These are phyloP conservation scores for Smutsia temminckii DNA, from an alignment of 2,797 vertebrate species.

Conservation along the genomic window DNA sequence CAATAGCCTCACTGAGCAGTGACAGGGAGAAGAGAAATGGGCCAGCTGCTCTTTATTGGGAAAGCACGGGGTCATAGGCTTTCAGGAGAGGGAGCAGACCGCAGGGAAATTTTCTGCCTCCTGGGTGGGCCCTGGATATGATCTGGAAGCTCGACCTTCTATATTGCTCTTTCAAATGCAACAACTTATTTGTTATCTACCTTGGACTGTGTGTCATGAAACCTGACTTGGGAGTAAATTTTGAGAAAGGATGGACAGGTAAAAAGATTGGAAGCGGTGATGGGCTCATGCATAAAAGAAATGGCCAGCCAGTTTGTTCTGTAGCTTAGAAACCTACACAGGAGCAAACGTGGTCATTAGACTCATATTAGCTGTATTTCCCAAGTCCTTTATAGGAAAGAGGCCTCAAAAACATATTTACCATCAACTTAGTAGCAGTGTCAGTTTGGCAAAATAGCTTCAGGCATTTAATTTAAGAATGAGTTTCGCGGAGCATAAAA, in stretches of 20 bases:
- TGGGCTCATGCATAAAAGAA: conserved; percentile 11
- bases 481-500: conserved; percentile 83
- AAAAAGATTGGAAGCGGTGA: neutral
- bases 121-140: rapidly evolving
- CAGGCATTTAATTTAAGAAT: conserved; percentile 82
- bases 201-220: neutral
- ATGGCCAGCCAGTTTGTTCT: conserved; percentile 18
- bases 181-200: neutral
- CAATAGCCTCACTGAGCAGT: neutral
- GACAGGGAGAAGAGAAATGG: neutral
- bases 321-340: neutral
- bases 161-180: neutral
- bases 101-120: neutral
- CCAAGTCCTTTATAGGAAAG: conserved; percentile 71
- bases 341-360: neutral
- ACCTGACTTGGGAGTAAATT: neutral
- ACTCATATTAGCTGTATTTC: conserved; percentile 58
- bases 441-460: conserved; percentile 77
- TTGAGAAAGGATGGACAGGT: neutral
- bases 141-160: neutral
- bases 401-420: conserved; percentile 73
- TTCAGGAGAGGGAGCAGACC: neutral
- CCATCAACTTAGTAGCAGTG: conserved; percentile 77
- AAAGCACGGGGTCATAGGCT: neutral
- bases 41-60: neutral